Evolutionary conservation across 2,888 invertebrate species (phyloP).

Genomic region (Invenusta paracnida): DNA sequence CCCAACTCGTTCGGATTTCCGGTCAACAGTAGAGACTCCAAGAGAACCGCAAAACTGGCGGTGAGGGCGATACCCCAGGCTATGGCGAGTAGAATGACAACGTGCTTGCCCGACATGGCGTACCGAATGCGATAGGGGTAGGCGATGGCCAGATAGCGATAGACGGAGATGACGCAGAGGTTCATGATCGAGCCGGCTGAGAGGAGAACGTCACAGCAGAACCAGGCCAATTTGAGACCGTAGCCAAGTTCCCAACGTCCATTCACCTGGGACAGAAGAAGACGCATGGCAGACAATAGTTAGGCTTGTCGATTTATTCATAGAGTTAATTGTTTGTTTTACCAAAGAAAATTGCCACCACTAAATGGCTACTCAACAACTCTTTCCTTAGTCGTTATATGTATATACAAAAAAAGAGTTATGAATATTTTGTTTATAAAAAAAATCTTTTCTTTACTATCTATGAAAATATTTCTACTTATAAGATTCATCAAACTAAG

Average conservation of each 20-base stretch:
- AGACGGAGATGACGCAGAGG: conserved; percentile 26
- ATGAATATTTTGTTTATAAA: no score
- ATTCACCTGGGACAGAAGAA: no score
- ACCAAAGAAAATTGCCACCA: no score
- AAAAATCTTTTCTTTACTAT: no score
- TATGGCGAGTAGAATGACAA: not conserved
- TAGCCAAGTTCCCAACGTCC: conserved; percentile 15
- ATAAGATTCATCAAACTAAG: no score
- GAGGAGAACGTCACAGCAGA: conserved; percentile 31
- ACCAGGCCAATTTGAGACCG: not conserved
- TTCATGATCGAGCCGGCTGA: conserved; percentile 32
- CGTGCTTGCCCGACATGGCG: not conserved
- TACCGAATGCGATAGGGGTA: conserved; percentile 33
- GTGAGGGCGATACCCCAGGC: conserved; percentile 30
- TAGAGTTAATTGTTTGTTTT: no score
- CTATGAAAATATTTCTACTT: no score
- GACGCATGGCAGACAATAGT: no score
- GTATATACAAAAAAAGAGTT: no score
- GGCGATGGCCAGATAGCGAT: conserved; percentile 35
- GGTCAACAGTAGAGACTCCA: not conserved
- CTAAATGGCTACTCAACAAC: no score
- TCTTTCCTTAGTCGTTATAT: no score
- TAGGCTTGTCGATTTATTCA: no score
- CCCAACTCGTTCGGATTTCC: not conserved
- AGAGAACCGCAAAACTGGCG: conserved; percentile 20